phyloP scores from a whole-genome alignment of 2,797 vertebrate species.

The Vultur gryphus region DNA sequence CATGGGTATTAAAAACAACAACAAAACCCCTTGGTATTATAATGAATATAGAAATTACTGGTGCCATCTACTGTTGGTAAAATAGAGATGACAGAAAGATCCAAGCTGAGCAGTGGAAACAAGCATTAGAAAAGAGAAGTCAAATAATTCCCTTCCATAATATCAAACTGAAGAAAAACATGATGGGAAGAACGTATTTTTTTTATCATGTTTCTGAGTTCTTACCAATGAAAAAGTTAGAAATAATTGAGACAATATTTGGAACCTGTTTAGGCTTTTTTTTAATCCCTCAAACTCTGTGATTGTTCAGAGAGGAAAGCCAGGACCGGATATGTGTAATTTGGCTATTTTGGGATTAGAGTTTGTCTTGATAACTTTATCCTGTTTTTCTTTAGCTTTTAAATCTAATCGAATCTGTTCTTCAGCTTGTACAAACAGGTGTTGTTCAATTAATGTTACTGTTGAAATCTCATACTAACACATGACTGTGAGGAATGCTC shows the following conservation, averaged over 20 bases:
- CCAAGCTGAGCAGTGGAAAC: neutral
- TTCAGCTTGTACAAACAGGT: neutral
- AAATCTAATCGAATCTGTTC: neutral
- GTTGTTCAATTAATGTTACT: neutral
- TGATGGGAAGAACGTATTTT: neutral
- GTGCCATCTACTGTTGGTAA: constrained; percentile 63
- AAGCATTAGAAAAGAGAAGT: neutral
- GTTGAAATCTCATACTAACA: neutral
- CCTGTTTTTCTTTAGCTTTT: neutral
- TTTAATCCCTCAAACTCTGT: neutral
- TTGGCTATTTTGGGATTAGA: neutral
- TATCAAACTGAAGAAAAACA: neutral
- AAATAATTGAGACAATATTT: neutral
- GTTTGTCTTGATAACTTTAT: neutral
- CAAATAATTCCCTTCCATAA: neutral
- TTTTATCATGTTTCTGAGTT: neutral
- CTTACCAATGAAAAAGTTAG: neutral
- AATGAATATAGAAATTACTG: constrained; percentile 44
- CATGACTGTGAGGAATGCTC: neutral
- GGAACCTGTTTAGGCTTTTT: neutral
- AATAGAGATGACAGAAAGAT: neutral
- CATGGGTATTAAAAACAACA: neutral
- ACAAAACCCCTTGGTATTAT: neutral
- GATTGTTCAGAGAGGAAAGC: neutral
- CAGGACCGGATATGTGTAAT: neutral